Evolutionary conservation across 2,797 vertebrate genomes (phyloP).

Genomic region (Momotus momota): DNA sequence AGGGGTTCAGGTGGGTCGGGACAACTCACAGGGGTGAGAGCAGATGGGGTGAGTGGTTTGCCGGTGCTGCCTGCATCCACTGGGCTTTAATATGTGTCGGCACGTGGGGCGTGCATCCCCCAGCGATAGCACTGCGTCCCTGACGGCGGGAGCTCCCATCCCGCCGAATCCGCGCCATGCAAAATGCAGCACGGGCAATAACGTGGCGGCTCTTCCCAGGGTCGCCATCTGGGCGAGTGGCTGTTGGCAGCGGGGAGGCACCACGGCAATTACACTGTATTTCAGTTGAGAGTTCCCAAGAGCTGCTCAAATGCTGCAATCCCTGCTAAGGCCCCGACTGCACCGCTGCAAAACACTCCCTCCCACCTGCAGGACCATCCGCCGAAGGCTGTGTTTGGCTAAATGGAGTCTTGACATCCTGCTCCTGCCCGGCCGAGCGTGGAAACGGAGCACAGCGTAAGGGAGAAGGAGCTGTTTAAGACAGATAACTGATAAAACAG

Average conservation of each 20-base stretch:
- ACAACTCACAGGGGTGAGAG: not conserved
- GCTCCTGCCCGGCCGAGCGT: not conserved
- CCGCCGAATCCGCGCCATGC: fast-evolving
- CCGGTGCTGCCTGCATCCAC: fast-evolving
- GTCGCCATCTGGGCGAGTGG: not conserved
- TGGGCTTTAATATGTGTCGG: fast-evolving
- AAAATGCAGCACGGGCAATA: not conserved
- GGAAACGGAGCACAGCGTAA: fast-evolving
- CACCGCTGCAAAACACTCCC: not conserved
- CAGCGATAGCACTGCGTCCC: fast-evolving
- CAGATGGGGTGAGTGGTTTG: fast-evolving
- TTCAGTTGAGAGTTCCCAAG: not conserved
- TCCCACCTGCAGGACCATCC: not conserved
- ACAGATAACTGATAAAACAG: not conserved
- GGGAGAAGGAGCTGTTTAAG: not conserved
- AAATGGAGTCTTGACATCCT: not conserved
- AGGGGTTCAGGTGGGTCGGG: not conserved
- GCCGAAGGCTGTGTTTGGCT: not conserved
- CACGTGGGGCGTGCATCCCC: fast-evolving
- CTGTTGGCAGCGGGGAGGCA: not conserved
- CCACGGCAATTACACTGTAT: fast-evolving
- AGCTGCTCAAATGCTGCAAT: not conserved
- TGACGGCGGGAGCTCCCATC: not conserved
- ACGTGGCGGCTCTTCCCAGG: fast-evolving
- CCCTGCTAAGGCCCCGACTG: not conserved